Evolutionary conservation across 2,797 vertebrate genomes (phyloP).

Genomic region (Apogon hyalosoma): DNA sequence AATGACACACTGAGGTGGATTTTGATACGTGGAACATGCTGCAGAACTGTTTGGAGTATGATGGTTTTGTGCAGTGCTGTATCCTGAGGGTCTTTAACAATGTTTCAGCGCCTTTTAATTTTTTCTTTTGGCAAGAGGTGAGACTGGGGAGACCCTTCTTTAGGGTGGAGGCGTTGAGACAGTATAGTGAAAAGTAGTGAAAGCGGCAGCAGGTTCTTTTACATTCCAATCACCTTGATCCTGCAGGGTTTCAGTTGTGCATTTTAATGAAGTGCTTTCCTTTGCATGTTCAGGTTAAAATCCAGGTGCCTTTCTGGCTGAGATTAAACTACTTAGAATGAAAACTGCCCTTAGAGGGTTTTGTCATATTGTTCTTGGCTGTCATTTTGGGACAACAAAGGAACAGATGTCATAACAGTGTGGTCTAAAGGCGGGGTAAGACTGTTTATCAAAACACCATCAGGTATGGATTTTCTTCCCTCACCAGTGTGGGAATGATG

Average conservation of each 20-base stretch:
- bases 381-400: slow-evolving; percentile 38
- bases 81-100: slow-evolving; percentile 20
- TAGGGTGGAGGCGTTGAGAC: slow-evolving; percentile 25
- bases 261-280: slow-evolving; percentile 61
- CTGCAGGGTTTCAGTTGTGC: slow-evolving; percentile 51
- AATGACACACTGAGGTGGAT: slow-evolving; percentile 18
- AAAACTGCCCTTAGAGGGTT: slow-evolving; percentile 23
- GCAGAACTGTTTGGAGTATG: slow-evolving; percentile 16
- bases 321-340: slow-evolving; percentile 36
- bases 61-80: slow-evolving; percentile 28
- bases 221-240: slow-evolving; percentile 66
- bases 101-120: slow-evolving; percentile 7
- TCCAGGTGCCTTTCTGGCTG: slow-evolving; percentile 40
- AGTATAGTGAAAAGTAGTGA: slow-evolving; percentile 36
- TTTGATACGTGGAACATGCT: slow-evolving; percentile 18
- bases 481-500: slow-evolving; percentile 15
- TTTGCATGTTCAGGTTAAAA: slow-evolving; percentile 39
- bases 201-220: slow-evolving; percentile 49
- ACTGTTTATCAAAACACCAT: slow-evolving; percentile 33
- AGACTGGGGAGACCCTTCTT: slow-evolving; percentile 35
- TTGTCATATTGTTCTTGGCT: slow-evolving; percentile 31
- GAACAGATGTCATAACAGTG: slow-evolving; percentile 45
- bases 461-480: slow-evolving; percentile 36
- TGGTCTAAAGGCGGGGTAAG: slow-evolving; percentile 17
- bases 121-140: slow-evolving; percentile 17